phyloP scores from a whole-genome alignment of 2,113 vertebrate genomes.

The Eudyptes chrysolophus region DNA sequence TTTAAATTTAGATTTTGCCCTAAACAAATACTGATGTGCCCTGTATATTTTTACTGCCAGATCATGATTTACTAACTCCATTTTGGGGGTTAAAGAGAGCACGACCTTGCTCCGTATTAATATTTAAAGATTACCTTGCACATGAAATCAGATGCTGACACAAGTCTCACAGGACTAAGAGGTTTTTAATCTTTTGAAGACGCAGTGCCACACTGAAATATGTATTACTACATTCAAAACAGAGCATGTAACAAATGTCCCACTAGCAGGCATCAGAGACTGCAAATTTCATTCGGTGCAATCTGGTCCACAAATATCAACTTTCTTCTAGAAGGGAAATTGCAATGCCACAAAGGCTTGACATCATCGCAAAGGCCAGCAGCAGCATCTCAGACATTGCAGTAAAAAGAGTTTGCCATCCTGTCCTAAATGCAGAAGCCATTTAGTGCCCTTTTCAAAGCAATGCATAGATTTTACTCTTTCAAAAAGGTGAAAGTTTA shows the following conservation, averaged over 20 bases:
- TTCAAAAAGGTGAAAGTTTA: conserved; percentile 45
- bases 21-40: conserved; percentile 60
- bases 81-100: conserved; percentile 55
- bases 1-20: conserved; percentile 68
- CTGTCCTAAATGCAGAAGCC: conserved; percentile 8
- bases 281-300: conserved; percentile 48
- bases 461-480: conserved; percentile 24
- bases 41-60: conserved; percentile 47
- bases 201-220: conserved; percentile 58
- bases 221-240: conserved; percentile 48
- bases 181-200: conserved; percentile 70
- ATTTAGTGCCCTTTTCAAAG: conserved; percentile 60
- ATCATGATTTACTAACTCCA: conserved; percentile 63
- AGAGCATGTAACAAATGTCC: conserved; percentile 58
- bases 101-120: conserved; percentile 50
- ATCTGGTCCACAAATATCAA: conserved; percentile 29
- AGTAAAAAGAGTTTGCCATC: not conserved
- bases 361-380: conserved; percentile 53
- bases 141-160: conserved; percentile 73
- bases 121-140: conserved; percentile 65
- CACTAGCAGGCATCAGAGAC: conserved; percentile 65
- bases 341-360: conserved; percentile 31
- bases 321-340: conserved; percentile 40
- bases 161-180: conserved; percentile 66
- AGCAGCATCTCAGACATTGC: conserved; percentile 25